These are phyloP conservation scores for Ibidorhyncha struthersii DNA, from an alignment of 2,113 vertebrate species.

Conservation along the genomic window DNA sequence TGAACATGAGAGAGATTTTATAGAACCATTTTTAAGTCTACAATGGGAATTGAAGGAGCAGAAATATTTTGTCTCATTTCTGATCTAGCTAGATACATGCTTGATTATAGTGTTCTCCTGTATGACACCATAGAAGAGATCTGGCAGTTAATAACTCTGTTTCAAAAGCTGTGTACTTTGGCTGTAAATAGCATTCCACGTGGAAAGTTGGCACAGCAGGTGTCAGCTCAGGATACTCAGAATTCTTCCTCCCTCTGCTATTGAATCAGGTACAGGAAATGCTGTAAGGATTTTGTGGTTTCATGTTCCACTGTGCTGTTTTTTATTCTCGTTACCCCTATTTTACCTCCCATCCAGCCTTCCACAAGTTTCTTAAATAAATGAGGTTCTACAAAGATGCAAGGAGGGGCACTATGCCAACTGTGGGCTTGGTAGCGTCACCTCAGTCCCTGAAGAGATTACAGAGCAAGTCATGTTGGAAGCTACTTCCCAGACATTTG, in stretches of 20 bases:
- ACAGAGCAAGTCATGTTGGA: background rate
- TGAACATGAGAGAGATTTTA: background rate
- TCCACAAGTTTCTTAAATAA: background rate
- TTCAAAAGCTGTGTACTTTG: background rate
- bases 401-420: background rate
- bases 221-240: background rate
- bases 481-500: background rate
- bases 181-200: background rate
- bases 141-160: background rate
- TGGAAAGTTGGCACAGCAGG: background rate
- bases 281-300: background rate
- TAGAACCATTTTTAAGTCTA: background rate
- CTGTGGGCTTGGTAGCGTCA: background rate
- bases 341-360: background rate
- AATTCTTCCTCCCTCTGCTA: background rate
- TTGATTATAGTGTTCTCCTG: background rate
- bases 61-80: background rate
- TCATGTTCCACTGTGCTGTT: background rate
- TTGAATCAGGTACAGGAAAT: background rate
- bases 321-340: background rate
- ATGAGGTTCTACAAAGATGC: background rate
- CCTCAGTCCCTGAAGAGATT: background rate
- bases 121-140: background rate
- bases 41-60: background rate
- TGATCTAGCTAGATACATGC: background rate